Evolutionary conservation across 2,797 vertebrate species (phyloP).

Genomic region (Antrozous pallidus): DNA sequence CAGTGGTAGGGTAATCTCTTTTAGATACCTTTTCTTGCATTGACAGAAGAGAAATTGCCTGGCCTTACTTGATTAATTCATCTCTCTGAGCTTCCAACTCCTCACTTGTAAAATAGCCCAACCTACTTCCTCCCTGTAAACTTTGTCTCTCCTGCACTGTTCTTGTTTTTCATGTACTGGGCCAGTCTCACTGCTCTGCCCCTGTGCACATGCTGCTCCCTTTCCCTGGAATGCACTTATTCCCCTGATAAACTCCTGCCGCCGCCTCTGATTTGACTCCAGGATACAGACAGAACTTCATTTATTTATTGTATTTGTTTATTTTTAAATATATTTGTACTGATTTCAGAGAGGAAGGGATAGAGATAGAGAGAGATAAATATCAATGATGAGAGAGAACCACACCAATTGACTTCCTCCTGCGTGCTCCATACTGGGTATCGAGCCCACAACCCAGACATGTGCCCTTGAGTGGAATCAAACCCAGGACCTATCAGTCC

Average conservation of each 20-base stretch:
- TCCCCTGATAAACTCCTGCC: neutral
- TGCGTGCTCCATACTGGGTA: too few relatives aligned
- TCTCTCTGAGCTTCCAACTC: neutral
- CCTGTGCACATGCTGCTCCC: neutral
- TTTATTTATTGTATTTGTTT: neutral
- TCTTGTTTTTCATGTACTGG: neutral
- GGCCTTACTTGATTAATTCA: neutral
- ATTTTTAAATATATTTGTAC: too few relatives aligned
- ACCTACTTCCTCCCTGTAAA: neutral
- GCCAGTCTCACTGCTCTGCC: neutral
- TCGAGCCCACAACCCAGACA: too few relatives aligned
- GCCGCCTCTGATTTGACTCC: neutral
- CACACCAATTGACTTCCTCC: too few relatives aligned
- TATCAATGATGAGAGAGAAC: too few relatives aligned
- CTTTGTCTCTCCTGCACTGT: neutral
- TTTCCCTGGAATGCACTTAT: slow-evolving; percentile 16
- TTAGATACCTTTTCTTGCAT: neutral
- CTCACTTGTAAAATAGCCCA: neutral
- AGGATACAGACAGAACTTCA: neutral
- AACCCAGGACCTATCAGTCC: too few relatives aligned
- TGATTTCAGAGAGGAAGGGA: too few relatives aligned
- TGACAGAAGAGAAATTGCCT: neutral
- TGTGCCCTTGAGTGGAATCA: too few relatives aligned
- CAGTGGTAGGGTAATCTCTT: neutral
- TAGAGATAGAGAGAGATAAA: too few relatives aligned